A percentile compares a stretch with the other conserved stretches of the same genome.
Evolutionary conservation across 2,888 invertebrate genomes (phyloP).

Genomic region (Unio delphinus): DNA sequence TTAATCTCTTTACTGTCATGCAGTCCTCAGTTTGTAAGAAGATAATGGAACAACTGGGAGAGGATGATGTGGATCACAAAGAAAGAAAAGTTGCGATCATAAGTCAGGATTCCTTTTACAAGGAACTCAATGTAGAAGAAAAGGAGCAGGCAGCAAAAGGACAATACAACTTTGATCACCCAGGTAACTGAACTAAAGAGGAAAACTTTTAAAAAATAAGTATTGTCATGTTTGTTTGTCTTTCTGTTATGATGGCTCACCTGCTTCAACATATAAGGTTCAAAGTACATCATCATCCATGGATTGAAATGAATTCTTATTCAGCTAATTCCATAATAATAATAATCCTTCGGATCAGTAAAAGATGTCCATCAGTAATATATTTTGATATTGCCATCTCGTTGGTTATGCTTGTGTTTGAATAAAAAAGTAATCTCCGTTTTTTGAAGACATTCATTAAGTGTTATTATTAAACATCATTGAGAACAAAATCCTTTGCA

Average conservation of each 20-base stretch:
- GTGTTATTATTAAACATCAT: too few species aligned
- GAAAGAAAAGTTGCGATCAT: slow-evolving; percentile 93
- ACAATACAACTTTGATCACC: slow-evolving; percentile 98
- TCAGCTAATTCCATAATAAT: too few species aligned
- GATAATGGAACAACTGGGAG: slow-evolving; percentile 96
- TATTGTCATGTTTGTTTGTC: not conserved
- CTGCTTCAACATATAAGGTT: too few species aligned
- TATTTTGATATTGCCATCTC: too few species aligned
- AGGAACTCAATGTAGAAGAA: slow-evolving; percentile 86
- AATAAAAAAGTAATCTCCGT: too few species aligned
- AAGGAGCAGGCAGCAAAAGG: slow-evolving; percentile 85
- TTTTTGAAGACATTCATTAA: too few species aligned
- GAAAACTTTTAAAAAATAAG: not conserved
- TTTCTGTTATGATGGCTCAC: not conserved
- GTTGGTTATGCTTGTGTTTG: too few species aligned
- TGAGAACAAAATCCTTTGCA: too few species aligned
- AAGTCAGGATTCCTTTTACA: slow-evolving; percentile 97
- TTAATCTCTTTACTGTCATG: slow-evolving; percentile 17
- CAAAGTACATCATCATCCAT: too few species aligned
- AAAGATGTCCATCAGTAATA: too few species aligned
- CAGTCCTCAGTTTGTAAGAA: slow-evolving; percentile 98
- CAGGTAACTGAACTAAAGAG: slow-evolving; percentile 73
- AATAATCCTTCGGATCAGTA: too few species aligned
- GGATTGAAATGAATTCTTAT: too few species aligned
- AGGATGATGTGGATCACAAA: slow-evolving; percentile 77